A percentile compares a stretch with the other conserved stretches of the same genome.
phyloP scores from a whole-genome alignment of 2,113 vertebrate species.

The Arenaria interpres region DNA sequence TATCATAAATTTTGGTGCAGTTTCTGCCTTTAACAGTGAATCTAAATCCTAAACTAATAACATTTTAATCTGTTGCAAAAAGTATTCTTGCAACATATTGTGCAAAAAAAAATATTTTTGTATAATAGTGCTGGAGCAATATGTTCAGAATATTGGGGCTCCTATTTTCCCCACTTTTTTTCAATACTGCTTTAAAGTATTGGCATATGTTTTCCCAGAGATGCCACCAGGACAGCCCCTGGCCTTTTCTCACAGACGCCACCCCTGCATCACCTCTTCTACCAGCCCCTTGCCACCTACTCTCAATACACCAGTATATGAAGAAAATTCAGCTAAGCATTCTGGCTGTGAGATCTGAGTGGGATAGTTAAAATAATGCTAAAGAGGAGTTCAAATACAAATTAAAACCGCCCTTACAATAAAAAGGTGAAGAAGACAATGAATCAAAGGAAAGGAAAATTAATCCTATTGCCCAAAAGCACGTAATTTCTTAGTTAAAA shows the following conservation, averaged over 20 bases:
- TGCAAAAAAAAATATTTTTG: not conserved
- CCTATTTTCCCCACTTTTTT: not conserved
- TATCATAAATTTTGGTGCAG: not conserved
- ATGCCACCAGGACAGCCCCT: not conserved
- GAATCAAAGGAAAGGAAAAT: not conserved
- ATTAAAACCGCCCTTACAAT: not conserved
- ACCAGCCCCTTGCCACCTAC: not conserved
- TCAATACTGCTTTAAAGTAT: not conserved
- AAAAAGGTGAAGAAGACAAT: not conserved
- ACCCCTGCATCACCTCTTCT: not conserved
- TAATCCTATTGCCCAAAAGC: not conserved
- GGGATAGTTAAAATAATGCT: not conserved
- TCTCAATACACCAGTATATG: fast-evolving
- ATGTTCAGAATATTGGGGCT: fast-evolving
- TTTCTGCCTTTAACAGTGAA: not conserved
- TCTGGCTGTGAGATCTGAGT: not conserved
- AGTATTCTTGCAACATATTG: too few species aligned
- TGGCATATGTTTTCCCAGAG: not conserved
- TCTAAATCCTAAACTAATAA: not conserved
- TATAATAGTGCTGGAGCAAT: not conserved
- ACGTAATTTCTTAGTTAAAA: not conserved
- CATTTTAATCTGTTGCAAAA: not conserved
- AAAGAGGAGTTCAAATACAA: not conserved
- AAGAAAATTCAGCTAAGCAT: not conserved
- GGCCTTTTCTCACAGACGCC: not conserved